Evolutionary conservation across 2,888 invertebrate genomes (phyloP).

Genomic region (Proisotoma minuta): DNA sequence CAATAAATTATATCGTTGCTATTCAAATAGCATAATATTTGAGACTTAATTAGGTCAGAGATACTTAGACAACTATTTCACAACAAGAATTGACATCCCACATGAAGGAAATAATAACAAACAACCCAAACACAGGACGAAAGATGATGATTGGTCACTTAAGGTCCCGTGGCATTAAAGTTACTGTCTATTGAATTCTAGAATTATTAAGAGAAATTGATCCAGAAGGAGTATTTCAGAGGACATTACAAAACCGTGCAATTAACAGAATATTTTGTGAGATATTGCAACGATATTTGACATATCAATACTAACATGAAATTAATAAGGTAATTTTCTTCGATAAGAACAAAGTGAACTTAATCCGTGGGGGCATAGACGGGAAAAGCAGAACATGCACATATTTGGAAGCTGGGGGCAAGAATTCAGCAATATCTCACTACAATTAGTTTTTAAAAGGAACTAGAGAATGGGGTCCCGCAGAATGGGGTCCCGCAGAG

Average conservation of each 20-base stretch:
- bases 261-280: slow-evolving; percentile 30
- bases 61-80: too few species aligned
- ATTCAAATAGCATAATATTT: too few species aligned
- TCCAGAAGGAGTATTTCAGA: slow-evolving; percentile 25
- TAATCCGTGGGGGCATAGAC: slow-evolving; percentile 31
- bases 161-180: slow-evolving; percentile 15
- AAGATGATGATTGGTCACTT: too few species aligned
- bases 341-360: too few species aligned
- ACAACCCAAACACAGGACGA: too few species aligned
- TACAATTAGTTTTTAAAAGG: slow-evolving; percentile 14
- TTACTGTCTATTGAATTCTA: slow-evolving; percentile 13
- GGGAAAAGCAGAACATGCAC: slow-evolving; percentile 26
- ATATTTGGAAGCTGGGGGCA: slow-evolving; percentile 17
- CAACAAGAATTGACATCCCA: too few species aligned
- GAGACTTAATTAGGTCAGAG: too few species aligned
- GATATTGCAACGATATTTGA: slow-evolving; percentile 30
- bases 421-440: slow-evolving; percentile 22
- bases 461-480: slow-evolving; percentile 10
- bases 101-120: too few species aligned
- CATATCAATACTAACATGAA: slow-evolving; percentile 33
- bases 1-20: too few species aligned
- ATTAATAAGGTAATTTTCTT: slow-evolving; percentile 23
- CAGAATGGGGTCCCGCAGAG: slow-evolving; percentile 22
- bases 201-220: slow-evolving; percentile 22
- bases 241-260: slow-evolving; percentile 20